phyloP scores from a whole-genome alignment of 2,888 invertebrate genomes.

The Epinotia demarniana region DNA sequence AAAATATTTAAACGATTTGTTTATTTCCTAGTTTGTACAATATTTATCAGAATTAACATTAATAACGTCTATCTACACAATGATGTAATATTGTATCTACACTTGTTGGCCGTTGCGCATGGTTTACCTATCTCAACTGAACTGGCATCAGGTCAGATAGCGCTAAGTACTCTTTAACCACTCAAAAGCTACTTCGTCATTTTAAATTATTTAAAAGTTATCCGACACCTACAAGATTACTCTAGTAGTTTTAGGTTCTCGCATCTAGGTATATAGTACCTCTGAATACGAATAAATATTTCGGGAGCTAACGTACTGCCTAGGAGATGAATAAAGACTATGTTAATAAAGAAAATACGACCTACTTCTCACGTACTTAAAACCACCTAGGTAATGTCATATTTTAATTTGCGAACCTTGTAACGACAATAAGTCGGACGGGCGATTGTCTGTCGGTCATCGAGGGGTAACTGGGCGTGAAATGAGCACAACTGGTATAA shows the following conservation, averaged over 20 bases:
- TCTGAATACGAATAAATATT: too few species aligned
- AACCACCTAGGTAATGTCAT: not conserved
- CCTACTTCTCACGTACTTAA: slow-evolving; percentile 26
- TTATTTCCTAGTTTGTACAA: too few species aligned
- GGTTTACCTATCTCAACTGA: not conserved
- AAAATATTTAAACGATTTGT: too few species aligned
- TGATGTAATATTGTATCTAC: too few species aligned
- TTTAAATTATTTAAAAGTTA: not conserved
- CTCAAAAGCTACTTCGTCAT: not conserved
- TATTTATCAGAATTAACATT: not conserved
- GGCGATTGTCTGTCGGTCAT: slow-evolving; percentile 43
- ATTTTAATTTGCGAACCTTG: slow-evolving; percentile 21
- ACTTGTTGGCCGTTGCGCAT: not conserved
- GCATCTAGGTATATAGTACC: not conserved
- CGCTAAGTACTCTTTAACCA: not conserved
- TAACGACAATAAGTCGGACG: slow-evolving; percentile 24
- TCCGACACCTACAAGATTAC: not conserved
- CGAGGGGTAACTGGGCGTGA: slow-evolving; percentile 52
- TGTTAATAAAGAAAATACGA: slow-evolving; percentile 2
- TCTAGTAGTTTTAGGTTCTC: not conserved
- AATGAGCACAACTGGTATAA: slow-evolving; percentile 49
- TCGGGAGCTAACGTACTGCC: not conserved
- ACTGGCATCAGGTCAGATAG: not conserved
- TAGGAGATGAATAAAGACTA: not conserved
- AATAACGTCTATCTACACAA: not conserved